Base-by-base conservation (phyloP, 1,140 invertebrate genomes). In the Philopotamus ludificatus region DNA sequence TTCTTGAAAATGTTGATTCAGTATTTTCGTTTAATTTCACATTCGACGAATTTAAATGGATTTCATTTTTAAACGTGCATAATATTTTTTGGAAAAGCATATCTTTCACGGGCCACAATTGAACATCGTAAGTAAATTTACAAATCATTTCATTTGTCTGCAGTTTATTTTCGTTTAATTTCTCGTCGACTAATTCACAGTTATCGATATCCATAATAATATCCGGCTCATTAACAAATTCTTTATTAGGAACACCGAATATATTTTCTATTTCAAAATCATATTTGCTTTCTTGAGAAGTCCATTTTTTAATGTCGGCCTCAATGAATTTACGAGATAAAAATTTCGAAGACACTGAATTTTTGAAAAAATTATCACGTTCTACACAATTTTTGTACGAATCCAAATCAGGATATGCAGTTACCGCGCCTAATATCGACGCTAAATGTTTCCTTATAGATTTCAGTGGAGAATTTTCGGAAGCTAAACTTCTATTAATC, bases 61-160 rank as follows among this genome's bases (percentile, higher is more conserved):
- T 53, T 63, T 72, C 47, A 2, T 67, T 70, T 65, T 74, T 69
- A 12, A 34, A 34, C 28, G 12, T 7, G 4, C 4, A 7, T 34
- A 76, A 42, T 23, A 80, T 53, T 72, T 77, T 76, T 67, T 77
- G 73, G 15, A 79, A 55, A 2, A 79, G 63, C 54, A 79, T 80
- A 20, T 74, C 71, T 39, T 74, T 74, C 18, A 79, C 65, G 3
- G 79, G 79, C 16, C 79, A 45, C 2, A 79, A 66, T 71, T 74
- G 73, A 1, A 73, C 39, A 39, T 74, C 67, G 41, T 70, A 65
- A 21, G n/a, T 34, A 22, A 65, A 42, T 20, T 54, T 51, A 50
- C 68, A 70, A 4, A 49, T 23, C 26, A 59, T 67, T 67, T 73
- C 63, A n/a, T n/a, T n/a, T n/a, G n/a, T n/a, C n/a, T n/a, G n/a